Conservation (phyloP, 2,888 invertebrate species). For the Lasioglossum zephyrum region DNA sequence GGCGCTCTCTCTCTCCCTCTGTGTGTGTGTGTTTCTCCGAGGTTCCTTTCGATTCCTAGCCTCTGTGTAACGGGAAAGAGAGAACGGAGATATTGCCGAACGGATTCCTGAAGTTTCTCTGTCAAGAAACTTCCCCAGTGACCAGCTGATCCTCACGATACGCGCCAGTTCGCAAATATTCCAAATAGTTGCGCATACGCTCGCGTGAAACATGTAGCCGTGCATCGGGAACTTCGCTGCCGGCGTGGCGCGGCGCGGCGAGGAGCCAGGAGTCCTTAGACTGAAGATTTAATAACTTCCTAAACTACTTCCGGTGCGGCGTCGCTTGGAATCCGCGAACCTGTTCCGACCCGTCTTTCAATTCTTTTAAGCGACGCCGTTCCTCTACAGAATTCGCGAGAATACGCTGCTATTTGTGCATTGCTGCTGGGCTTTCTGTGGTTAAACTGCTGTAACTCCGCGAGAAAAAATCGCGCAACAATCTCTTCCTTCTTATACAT, state of each 20-base stretch:
- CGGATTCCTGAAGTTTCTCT: slow-evolving; percentile 14
- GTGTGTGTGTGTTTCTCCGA: not conserved
- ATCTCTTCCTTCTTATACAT: not conserved
- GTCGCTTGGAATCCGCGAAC: not conserved
- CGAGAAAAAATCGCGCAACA: not conserved
- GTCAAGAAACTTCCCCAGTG: not conserved
- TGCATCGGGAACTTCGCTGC: slow-evolving; percentile 23
- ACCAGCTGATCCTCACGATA: slow-evolving; percentile 3
- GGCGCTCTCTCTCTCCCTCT: not conserved
- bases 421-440: not conserved
- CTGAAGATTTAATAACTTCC: slow-evolving; percentile 36
- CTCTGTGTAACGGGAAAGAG: not conserved
- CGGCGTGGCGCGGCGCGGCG: no score
- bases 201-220: slow-evolving; percentile 2
- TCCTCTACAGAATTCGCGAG: not conserved
- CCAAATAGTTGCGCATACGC: slow-evolving; percentile 36
- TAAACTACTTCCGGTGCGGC: slow-evolving; percentile 3
- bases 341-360: not conserved
- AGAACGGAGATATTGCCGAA: not conserved
- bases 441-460: not conserved
- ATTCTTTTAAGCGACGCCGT: not conserved
- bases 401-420: not conserved
- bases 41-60: slow-evolving; percentile 11
- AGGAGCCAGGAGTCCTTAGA: not conserved
- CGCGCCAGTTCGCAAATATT: slow-evolving; percentile 5